Percentiles rank a stretch among this genome's conserved stretches.
Evolutionary conservation across 2,113 vertebrate species (phyloP).

Genomic region (Meriones unguiculatus): DNA sequence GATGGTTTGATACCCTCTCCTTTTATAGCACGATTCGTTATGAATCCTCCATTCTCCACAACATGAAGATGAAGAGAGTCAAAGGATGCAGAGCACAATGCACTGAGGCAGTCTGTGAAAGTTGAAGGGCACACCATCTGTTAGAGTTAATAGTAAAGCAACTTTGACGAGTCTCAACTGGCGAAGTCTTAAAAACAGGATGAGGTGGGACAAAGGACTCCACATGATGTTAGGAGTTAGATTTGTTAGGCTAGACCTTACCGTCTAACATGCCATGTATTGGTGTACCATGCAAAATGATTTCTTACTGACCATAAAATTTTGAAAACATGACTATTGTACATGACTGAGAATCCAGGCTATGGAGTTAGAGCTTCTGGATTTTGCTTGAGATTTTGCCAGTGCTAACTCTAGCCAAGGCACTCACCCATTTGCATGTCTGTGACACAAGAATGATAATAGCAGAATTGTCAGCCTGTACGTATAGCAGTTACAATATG

Average conservation of each 20-base stretch:
- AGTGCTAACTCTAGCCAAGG: not conserved
- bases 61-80: not conserved
- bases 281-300: not conserved
- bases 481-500: not conserved
- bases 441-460: not conserved
- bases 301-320: not conserved
- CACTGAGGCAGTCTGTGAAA: not conserved
- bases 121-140: not conserved
- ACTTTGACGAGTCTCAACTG: constrained; percentile 6
- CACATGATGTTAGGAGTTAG: too few species aligned
- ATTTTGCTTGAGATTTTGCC: constrained; percentile 33
- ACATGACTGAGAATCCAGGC: not conserved
- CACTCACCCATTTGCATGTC: not conserved
- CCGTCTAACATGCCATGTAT: not conserved
- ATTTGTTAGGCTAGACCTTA: not conserved
- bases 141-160: not conserved
- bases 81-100: not conserved
- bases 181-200: constrained; percentile 7
- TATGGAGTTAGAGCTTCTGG: not conserved
- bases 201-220: constrained; percentile 8
- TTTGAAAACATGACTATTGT: not conserved
- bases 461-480: not conserved
- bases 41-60: not conserved
- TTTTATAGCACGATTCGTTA: not conserved
- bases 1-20: not conserved